Percentiles rank a stretch among this genome's conserved stretches.
These are phyloP conservation scores for Lepidostoma basale DNA, from an alignment of 1,140 invertebrate species.

Conservation along the genomic window DNA sequence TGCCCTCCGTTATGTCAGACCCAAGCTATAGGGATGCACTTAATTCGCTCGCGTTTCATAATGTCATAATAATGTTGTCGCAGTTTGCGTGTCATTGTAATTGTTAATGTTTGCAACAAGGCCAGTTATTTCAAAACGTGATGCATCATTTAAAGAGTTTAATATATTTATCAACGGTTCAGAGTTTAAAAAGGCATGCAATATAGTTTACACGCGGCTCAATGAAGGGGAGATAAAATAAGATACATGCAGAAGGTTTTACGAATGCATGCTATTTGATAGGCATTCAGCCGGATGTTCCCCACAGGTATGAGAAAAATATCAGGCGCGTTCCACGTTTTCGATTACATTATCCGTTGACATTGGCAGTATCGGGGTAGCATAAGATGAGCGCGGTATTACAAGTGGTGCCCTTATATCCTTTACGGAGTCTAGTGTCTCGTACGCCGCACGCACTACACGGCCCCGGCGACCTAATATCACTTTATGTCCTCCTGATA, in stretches of 20 bases:
- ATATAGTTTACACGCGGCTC: too few relatives aligned
- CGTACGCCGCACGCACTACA: background rate
- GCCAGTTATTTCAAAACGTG: too few relatives aligned
- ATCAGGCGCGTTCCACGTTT: background rate
- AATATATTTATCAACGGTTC: too few relatives aligned
- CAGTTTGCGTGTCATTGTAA: constrained; percentile 1
- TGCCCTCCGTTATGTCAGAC: constrained; percentile 14
- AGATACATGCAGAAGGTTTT: too few relatives aligned
- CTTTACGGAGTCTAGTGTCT: background rate
- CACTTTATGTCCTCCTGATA: constrained; percentile 32
- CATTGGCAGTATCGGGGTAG: constrained; percentile 12
- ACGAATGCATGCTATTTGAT: background rate
- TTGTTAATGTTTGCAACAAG: too few relatives aligned
- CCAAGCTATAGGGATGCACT: background rate
- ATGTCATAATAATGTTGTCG: constrained; percentile 8
- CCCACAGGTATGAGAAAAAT: background rate
- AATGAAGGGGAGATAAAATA: too few relatives aligned
- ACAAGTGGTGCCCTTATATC: background rate
- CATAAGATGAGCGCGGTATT: constrained; percentile 14
- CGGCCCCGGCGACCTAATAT: constrained; percentile 28
- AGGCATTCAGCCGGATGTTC: background rate
- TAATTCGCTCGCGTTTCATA: constrained; percentile 5
- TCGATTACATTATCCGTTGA: constrained; percentile 11
- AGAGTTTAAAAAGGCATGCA: too few relatives aligned
- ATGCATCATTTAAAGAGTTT: too few relatives aligned